Conservation (phyloP, 2,113 vertebrate species). For the Tilapia sparmanii region DNA sequence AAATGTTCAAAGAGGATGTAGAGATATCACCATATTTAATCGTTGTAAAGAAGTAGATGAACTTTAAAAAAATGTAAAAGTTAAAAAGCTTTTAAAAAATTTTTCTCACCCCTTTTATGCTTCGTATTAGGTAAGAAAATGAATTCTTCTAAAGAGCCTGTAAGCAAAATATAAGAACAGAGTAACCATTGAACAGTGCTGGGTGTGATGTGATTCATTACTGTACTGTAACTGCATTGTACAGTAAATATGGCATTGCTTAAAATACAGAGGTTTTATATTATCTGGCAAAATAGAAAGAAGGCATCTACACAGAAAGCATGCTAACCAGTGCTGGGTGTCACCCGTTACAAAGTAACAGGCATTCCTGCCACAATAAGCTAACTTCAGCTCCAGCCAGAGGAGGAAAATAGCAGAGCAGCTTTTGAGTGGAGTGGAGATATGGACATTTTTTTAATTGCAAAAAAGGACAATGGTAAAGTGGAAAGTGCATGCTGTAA, state of each 20-base stretch:
- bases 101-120: accelerated
- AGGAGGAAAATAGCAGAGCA: neutral
- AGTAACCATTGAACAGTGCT: neutral
- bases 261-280: neutral
- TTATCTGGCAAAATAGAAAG: neutral
- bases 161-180: neutral
- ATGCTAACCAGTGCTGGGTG: neutral
- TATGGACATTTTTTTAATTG: neutral
- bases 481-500: neutral
- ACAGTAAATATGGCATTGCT: neutral
- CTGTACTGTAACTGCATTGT: neutral
- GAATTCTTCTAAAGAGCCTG: accelerated
- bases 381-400: neutral
- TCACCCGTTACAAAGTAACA: neutral
- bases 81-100: accelerated
- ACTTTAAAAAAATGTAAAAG: neutral
- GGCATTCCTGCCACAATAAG: neutral
- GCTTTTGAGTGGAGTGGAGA: neutral
- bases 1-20: neutral
- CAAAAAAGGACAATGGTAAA: neutral
- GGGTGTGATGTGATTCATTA: neutral
- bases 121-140: neutral
- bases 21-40: neutral
- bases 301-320: neutral
- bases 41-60: neutral